phyloP scores from a whole-genome alignment of 2,888 invertebrate genomes.

The Dascillus cervinus region DNA sequence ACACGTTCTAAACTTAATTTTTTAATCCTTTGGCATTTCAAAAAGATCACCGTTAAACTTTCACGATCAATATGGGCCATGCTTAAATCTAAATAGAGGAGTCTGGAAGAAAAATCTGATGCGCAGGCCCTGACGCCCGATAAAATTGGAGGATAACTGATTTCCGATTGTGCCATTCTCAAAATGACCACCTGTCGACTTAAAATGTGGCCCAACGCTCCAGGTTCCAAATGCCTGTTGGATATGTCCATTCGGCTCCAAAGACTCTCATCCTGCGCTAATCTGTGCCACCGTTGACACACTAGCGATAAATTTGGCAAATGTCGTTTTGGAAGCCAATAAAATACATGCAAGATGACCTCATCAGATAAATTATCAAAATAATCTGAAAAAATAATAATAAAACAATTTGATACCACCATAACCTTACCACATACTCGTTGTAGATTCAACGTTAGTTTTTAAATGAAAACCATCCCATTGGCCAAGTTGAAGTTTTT shows the following conservation, averaged over 20 bases:
- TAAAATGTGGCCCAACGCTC: conserved; percentile 68
- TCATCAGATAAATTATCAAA: conserved; percentile 78
- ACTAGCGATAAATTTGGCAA: conserved; percentile 65
- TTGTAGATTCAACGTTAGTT: conserved; percentile 20
- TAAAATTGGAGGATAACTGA: conserved; percentile 51
- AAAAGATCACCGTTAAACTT: conserved; percentile 53
- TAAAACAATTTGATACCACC: background rate
- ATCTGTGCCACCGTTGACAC: conserved; percentile 69
- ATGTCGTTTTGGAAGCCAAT: conserved; percentile 71
- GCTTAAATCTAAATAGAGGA: conserved; percentile 83
- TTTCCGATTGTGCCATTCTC: conserved; percentile 72
- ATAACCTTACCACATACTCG: conserved; percentile 24
- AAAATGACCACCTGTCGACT: conserved; percentile 69
- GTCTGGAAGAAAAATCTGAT: conserved; percentile 46
- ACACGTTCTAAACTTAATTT: conserved; percentile 83
- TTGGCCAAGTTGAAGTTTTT: conserved; percentile 29
- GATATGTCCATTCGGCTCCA: conserved; percentile 82
- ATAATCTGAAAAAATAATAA: conserved; percentile 47
- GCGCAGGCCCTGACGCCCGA: conserved; percentile 34
- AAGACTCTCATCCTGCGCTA: conserved; percentile 75
- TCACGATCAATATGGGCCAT: conserved; percentile 59
- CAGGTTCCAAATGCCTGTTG: conserved; percentile 56
- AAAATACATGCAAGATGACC: conserved; percentile 72
- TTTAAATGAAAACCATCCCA: conserved; percentile 27
- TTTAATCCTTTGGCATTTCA: conserved; percentile 60